phyloP scores from a whole-genome alignment of 2,888 invertebrate species.

The Lapara coniferarum region DNA sequence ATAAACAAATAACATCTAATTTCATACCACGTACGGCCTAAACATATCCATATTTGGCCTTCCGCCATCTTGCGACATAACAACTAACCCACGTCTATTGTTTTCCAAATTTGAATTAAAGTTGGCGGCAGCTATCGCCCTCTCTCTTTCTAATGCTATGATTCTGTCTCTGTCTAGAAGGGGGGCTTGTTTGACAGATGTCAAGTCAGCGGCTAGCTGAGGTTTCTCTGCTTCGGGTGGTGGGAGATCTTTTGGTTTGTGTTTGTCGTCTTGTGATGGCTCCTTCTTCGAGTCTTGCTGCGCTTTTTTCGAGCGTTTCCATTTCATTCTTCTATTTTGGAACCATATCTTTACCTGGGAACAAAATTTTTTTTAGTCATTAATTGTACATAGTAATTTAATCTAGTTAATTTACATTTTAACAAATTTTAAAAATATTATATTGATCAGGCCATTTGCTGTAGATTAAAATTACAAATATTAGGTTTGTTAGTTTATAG shows the following conservation, averaged over 20 bases:
- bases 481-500: no score
- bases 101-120: slow-evolving; percentile 81
- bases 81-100: slow-evolving; percentile 73
- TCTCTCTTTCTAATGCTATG: slow-evolving; percentile 74
- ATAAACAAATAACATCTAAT: slow-evolving; percentile 63
- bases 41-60: slow-evolving; percentile 76
- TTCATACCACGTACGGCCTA: slow-evolving; percentile 82
- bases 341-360: slow-evolving; percentile 98
- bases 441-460: no score
- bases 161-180: slow-evolving; percentile 79
- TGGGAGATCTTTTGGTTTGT: slow-evolving; percentile 58
- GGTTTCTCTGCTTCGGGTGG: slow-evolving; percentile 63
- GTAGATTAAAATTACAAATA: no score
- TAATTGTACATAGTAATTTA: background rate
- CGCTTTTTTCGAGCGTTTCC: slow-evolving; percentile 98
- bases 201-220: slow-evolving; percentile 71
- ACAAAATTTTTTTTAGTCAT: slow-evolving; percentile 34
- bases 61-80: slow-evolving; percentile 76
- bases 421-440: no score
- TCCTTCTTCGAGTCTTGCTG: slow-evolving; percentile 92
- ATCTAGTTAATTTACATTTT: background rate
- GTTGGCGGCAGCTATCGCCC: slow-evolving; percentile 79
- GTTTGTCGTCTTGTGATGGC: slow-evolving; percentile 67
- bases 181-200: slow-evolving; percentile 76
- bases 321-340: slow-evolving; percentile 99